Evolutionary conservation across 2,888 invertebrate species (phyloP).

Genomic region (Coelogynopora nodosa): DNA sequence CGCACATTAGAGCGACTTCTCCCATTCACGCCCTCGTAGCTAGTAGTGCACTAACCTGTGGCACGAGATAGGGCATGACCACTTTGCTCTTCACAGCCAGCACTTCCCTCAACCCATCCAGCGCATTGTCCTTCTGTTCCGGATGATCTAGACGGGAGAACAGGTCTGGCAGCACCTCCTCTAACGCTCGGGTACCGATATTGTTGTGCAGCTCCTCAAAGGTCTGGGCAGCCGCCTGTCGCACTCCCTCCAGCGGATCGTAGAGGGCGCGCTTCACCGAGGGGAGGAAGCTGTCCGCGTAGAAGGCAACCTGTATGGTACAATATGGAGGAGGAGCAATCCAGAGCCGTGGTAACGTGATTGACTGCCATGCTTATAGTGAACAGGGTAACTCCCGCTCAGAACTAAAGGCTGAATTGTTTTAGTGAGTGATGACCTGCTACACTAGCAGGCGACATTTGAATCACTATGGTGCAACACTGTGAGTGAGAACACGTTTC

Average conservation of each 20-base stretch:
- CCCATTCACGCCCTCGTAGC: no score
- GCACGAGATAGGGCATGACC: conserved; percentile 89
- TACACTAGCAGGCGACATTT: no score
- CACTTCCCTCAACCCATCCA: conserved; percentile 91
- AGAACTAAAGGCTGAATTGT: no score
- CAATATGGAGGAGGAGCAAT: neutral
- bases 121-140: conserved; percentile 77
- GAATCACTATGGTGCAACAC: no score
- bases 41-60: conserved; percentile 64
- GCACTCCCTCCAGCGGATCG: neutral
- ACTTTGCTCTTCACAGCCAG: conserved; percentile 93
- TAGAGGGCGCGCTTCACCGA: neutral
- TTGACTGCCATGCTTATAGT: no score
- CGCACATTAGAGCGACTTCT: no score
- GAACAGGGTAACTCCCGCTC: no score
- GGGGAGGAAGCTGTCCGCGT: conserved; percentile 21
- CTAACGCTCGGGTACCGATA: conserved; percentile 85
- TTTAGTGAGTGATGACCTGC: no score
- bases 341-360: no score
- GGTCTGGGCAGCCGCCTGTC: conserved; percentile 88
- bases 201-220: conserved; percentile 92
- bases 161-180: conserved; percentile 90
- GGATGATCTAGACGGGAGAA: conserved; percentile 76
- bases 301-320: neutral
- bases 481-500: no score